These are phyloP conservation scores for Petrocephalus zakoni DNA, from an alignment of 2,113 vertebrate species.

Conservation along the genomic window DNA sequence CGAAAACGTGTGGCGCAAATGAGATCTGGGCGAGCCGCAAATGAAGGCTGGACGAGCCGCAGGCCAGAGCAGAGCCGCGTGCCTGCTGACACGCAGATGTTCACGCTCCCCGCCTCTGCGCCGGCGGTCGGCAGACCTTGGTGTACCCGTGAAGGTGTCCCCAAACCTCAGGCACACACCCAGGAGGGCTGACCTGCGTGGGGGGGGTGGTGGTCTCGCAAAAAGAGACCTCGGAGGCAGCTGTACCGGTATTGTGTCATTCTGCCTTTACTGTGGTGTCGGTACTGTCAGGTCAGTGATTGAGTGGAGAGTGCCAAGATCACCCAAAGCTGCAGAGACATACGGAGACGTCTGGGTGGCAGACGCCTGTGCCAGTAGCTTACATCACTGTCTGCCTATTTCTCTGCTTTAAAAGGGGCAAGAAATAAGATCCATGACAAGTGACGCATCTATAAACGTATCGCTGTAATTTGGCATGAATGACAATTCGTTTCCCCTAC, in stretches of 20 bases:
- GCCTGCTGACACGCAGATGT: not conserved
- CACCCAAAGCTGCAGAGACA: not conserved
- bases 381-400: not conserved
- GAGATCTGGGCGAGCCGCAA: not conserved
- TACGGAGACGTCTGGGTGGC: not conserved
- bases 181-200: not conserved
- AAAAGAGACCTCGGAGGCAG: not conserved
- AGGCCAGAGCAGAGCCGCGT: not conserved
- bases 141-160: not conserved
- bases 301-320: not conserved
- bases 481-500: conserved; percentile 61
- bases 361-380: not conserved
- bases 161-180: not conserved
- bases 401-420: conserved; percentile 45
- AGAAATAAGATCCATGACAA: conserved; percentile 55
- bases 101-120: not conserved
- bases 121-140: not conserved
- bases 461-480: conserved; percentile 55
- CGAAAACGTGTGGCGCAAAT: not conserved
- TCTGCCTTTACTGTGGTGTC: not conserved
- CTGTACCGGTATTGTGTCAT: not conserved
- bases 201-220: not conserved
- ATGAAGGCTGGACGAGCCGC: not conserved
- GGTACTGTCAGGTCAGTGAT: not conserved
- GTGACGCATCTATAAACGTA: conserved; percentile 56